Evolutionary conservation across 2,113 vertebrate genomes (phyloP).

Genomic region (Entosphenus tridentatus): DNA sequence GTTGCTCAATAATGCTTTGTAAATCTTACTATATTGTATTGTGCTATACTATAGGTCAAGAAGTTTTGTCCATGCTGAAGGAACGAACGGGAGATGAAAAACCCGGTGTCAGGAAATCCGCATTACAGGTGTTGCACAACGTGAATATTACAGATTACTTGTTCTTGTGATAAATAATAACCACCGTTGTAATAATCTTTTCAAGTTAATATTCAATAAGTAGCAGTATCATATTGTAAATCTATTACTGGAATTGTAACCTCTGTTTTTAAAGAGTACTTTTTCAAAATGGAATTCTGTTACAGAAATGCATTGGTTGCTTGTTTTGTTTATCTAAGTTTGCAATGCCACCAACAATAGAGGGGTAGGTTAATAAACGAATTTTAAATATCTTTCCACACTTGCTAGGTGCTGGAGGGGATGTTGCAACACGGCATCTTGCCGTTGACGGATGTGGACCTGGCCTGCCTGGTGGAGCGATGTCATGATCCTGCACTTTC

Average conservation of each 20-base stretch:
- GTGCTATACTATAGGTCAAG: constrained; percentile 23
- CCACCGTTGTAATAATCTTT: not conserved
- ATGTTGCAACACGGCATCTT: constrained; percentile 42
- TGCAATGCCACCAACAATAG: not conserved
- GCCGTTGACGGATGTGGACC: constrained; percentile 24
- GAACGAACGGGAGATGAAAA: constrained; percentile 39
- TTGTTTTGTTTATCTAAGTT: not conserved
- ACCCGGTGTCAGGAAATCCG: constrained; percentile 55
- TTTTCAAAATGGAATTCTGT: not conserved
- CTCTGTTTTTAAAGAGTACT: not conserved
- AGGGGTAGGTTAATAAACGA: no score
- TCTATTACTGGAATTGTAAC: not conserved
- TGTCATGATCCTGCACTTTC: constrained; percentile 58
- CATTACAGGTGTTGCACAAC: constrained; percentile 42
- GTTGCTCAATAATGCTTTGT: not conserved
- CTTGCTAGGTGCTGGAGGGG: constrained; percentile 35
- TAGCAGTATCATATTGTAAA: not conserved
- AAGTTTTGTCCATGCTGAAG: constrained; percentile 35
- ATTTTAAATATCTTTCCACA: no score
- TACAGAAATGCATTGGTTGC: not conserved
- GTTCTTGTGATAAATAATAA: not conserved
- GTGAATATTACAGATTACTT: not conserved
- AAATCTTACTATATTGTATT: constrained; percentile 9
- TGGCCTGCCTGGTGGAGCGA: constrained; percentile 39
- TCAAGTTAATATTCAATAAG: not conserved